Evolutionary conservation across 2,888 invertebrate species (phyloP), one percentile per base, ranked within the genome.

Genomic region (Ichneumoninae sp.): DNA sequence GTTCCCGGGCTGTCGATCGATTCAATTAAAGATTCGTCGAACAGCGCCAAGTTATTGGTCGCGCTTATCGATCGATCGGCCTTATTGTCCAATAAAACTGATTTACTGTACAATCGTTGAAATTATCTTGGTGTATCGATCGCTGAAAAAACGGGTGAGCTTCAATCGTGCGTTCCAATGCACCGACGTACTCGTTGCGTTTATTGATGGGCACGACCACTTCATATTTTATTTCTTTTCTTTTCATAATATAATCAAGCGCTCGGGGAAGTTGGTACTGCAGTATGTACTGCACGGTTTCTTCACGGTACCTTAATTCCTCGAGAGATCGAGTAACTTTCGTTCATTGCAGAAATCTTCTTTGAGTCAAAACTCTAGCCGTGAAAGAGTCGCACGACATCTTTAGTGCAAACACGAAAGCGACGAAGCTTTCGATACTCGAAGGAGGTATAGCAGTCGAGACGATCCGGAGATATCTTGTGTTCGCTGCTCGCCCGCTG

Each of bases 11-110:
- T 85, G 74, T 84, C 66, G 80, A 50, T 57, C 66, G 74, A 79
- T 86, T 86, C 78, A 83, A 86, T 85, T 85, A 80, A 85, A 85
- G 77, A 81, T 81, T 85, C 77, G 76, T 81, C 60, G 75, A 66
- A 78, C 60, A 77, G 77, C 81, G 70, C 81, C 78, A 68, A 74
- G 80, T 81, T 83, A 84, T 86, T 84, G 44, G 60, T 44, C 60
- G 60, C 70, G 77, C 79, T 74, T 66, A 33, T 69, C 74, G 26
- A 50, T 74, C 57, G 73, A 68, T 57, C 68, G 50, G 30, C 68
- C 52, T 73, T 54, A 30, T 16, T 30, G 36, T 54, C 50, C 60
- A 60, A 60, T 50, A 36, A 68, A 74, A 66, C 50, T 33, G 74
- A 60, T 26, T 47, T 30, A 80, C 33, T 60, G 7, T 50, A 33